Evolutionary conservation across 2,113 vertebrate genomes (phyloP).

Genomic region (Tychaedon coryphoeus): DNA sequence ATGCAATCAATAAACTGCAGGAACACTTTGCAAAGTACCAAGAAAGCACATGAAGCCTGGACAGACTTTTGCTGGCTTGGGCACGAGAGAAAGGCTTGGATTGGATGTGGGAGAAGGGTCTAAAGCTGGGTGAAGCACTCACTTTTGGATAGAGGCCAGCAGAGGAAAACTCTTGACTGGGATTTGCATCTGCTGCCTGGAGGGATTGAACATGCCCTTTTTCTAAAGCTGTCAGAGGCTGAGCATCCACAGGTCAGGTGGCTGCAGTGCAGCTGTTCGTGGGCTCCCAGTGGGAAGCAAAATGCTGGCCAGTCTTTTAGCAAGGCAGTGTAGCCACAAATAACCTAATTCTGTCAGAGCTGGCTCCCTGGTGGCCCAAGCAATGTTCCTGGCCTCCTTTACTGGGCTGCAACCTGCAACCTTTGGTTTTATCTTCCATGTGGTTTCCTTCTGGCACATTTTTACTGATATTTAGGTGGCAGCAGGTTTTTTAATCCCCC

Average conservation of each 20-base stretch:
- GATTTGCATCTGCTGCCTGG: not conserved
- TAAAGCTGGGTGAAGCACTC: not conserved
- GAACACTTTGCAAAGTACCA: not conserved
- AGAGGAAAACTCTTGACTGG: not conserved
- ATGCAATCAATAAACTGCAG: not conserved
- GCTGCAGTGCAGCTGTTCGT: not conserved
- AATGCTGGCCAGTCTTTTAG: not conserved
- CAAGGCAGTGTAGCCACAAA: not conserved
- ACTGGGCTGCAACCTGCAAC: not conserved
- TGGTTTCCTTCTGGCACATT: not conserved
- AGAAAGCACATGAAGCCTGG: rapidly evolving
- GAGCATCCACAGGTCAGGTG: not conserved
- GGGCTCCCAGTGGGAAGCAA: not conserved
- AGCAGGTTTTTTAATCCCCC: not conserved
- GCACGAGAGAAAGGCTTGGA: not conserved
- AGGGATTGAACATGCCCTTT: not conserved
- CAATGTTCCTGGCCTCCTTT: not conserved
- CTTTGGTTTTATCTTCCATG: not conserved
- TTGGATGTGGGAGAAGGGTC: not conserved
- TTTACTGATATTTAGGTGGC: not conserved
- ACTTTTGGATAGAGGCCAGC: not conserved
- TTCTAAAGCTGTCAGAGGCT: not conserved
- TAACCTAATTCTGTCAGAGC: not conserved
- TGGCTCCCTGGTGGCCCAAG: not conserved
- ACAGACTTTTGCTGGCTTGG: not conserved